Conservation (phyloP, 2,888 invertebrate species). For the Pharmacophagus antenor region DNA sequence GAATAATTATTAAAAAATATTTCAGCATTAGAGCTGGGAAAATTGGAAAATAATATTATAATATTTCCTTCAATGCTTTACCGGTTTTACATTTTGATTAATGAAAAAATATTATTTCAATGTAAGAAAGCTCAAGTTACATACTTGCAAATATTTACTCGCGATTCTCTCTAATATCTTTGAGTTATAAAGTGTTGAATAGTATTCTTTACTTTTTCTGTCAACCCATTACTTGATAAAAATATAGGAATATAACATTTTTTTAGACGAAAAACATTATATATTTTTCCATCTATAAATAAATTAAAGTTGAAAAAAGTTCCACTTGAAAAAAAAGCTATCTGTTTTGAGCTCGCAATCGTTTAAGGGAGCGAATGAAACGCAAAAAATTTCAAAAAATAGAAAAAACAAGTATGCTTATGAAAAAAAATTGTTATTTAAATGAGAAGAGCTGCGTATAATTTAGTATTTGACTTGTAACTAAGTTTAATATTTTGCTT, state of each 20-base stretch:
- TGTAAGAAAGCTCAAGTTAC: too few relatives aligned
- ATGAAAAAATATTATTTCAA: too few relatives aligned
- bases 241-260: not conserved
- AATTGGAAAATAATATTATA: too few relatives aligned
- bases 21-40: too few relatives aligned
- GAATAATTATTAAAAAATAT: too few relatives aligned
- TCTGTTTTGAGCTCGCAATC: not conserved
- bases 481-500: too few relatives aligned
- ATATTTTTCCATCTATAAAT: not conserved
- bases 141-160: too few relatives aligned
- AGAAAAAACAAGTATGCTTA: not conserved
- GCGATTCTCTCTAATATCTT: too few relatives aligned
- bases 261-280: not conserved
- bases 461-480: too few relatives aligned
- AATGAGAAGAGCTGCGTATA: not conserved
- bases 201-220: not conserved
- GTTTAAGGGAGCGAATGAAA: slow-evolving; percentile 17
- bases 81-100: too few relatives aligned
- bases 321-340: not conserved
- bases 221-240: not conserved
- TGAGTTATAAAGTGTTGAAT: not conserved
- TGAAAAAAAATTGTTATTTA: not conserved
- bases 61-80: too few relatives aligned
- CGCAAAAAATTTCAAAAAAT: slow-evolving; percentile 2
- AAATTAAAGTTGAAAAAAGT: not conserved